Conservation (phyloP, 2,888 invertebrate genomes). For the Malthinus flaveolus region DNA sequence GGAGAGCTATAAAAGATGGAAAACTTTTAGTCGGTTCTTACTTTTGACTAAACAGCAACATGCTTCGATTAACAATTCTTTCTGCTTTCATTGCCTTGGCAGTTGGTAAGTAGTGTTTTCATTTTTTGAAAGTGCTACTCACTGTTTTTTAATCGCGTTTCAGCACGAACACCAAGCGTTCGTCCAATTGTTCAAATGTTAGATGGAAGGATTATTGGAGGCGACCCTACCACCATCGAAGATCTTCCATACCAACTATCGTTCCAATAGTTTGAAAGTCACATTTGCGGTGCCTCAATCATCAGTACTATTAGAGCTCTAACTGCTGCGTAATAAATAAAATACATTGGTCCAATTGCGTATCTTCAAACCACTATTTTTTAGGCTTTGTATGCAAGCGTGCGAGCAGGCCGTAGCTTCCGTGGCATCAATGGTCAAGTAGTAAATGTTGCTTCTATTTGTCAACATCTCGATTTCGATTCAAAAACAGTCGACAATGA, state of each 20-base stretch:
- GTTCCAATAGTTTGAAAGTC: not conserved
- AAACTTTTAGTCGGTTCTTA: too few species aligned
- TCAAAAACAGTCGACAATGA: not conserved
- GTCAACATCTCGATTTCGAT: not conserved
- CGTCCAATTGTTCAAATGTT: not conserved
- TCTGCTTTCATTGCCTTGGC: not conserved
- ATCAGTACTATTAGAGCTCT: not conserved
- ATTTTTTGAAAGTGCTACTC: not conserved
- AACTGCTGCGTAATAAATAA: constrained; percentile 12
- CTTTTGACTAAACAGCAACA: not conserved
- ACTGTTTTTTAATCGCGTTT: too few species aligned
- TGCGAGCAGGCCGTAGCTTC: constrained; percentile 3
- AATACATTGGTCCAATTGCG: not conserved
- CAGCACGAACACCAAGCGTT: not conserved
- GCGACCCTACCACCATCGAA: constrained; percentile 2
- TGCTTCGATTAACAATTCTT: not conserved
- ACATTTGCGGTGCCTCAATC: constrained; percentile 7
- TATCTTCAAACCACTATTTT: not conserved
- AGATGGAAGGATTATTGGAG: constrained; percentile 9
- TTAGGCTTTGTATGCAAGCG: not conserved
- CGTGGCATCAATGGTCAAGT: not conserved
- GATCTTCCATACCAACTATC: constrained; percentile 9
- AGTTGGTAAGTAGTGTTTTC: constrained; percentile 3
- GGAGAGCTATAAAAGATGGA: too few species aligned
- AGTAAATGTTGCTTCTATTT: not conserved